Percentiles rank a stretch among this genome's conserved stretches.
Evolutionary conservation across 2,888 invertebrate genomes (phyloP).

Genomic region (Troilus luridus): DNA sequence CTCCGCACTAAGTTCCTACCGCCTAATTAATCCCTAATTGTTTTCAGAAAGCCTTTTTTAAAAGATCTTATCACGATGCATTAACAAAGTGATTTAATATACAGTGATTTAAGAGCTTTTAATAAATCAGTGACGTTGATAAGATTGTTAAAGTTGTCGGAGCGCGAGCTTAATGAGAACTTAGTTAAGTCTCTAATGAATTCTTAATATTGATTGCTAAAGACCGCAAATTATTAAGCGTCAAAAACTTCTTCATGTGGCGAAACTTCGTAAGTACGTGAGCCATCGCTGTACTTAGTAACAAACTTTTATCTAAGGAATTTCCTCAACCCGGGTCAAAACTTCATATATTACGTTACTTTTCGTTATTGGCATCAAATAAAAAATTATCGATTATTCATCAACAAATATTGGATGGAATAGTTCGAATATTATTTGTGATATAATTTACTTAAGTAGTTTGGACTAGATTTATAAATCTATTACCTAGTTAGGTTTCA

Average conservation of each 20-base stretch:
- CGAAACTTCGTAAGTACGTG: constrained; percentile 14
- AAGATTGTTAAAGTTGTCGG: neutral
- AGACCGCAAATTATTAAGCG: constrained; percentile 26
- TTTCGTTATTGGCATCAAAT: neutral
- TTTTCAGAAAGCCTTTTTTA: too few species aligned
- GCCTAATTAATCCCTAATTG: too few species aligned
- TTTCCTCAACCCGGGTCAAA: neutral
- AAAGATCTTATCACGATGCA: neutral
- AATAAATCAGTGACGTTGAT: neutral
- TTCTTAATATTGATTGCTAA: constrained; percentile 35
- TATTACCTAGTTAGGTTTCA: too few species aligned
- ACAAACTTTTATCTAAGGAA: constrained; percentile 7
- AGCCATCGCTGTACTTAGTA: neutral
- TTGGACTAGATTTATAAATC: too few species aligned
- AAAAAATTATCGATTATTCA: neutral
- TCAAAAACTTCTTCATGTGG: constrained; percentile 28
- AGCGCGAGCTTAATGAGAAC: constrained; percentile 15
- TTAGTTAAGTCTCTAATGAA: constrained; percentile 22
- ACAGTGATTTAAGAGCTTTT: neutral
- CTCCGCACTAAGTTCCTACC: too few species aligned
- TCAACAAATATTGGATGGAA: neutral
- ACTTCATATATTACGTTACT: neutral
- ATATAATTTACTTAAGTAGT: too few species aligned
- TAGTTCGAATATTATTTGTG: neutral
- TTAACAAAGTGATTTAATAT: neutral